phyloP scores from a whole-genome alignment of 1,140 invertebrate genomes.

The Chlorops oryzae region DNA sequence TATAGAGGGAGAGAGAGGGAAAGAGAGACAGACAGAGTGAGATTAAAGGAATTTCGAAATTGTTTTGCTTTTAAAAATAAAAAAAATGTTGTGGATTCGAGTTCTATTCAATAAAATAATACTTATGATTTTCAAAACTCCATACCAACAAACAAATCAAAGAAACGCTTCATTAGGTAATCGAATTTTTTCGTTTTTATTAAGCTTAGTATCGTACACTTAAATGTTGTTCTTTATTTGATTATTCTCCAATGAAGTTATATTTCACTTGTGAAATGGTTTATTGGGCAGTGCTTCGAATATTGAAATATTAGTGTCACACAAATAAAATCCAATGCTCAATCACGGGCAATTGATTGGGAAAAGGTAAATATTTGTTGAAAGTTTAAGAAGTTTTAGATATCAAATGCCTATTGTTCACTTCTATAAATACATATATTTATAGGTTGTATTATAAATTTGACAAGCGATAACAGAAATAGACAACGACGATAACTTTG shows the following conservation, averaged over 20 bases:
- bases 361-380: too few species aligned
- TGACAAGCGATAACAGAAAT: too few species aligned
- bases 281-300: constrained; percentile 8
- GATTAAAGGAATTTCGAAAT: neutral
- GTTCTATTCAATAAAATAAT: neutral
- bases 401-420: too few species aligned
- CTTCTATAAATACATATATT: neutral
- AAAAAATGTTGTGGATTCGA: neutral
- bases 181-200: too few species aligned
- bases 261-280: too few species aligned
- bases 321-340: constrained; percentile 1
- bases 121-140: neutral
- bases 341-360: constrained; percentile 4
- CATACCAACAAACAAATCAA: too few species aligned
- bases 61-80: neutral
- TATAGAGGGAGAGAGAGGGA: neutral
- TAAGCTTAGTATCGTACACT: too few species aligned
- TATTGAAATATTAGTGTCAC: neutral
- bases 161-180: too few species aligned
- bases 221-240: too few species aligned
- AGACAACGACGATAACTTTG: too few species aligned
- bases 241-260: too few species aligned
- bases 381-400: constrained; percentile 4
- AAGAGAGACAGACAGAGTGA: neutral
- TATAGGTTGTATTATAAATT: neutral